These are phyloP conservation scores for Cinara cedri DNA, from an alignment of 2,888 invertebrate species.

Conservation along the genomic window DNA sequence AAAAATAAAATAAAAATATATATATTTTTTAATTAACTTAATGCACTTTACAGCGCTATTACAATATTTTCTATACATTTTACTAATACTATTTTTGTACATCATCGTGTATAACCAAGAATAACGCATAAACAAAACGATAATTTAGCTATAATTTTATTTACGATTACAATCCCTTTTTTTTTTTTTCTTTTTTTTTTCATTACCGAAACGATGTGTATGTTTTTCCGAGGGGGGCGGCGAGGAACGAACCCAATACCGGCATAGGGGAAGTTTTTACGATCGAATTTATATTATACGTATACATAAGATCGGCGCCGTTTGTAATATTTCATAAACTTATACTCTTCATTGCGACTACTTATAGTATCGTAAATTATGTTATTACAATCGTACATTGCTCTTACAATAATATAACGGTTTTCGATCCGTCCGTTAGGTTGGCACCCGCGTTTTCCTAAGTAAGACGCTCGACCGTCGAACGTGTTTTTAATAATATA, in stretches of 20 bases:
- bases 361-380: neutral
- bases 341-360: neutral
- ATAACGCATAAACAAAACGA: constrained; percentile 2
- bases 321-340: constrained; percentile 29
- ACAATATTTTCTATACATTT: neutral
- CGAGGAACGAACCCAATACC: constrained; percentile 12
- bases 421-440: neutral
- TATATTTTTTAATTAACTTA: constrained; percentile 18
- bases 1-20: no score
- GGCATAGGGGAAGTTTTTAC: constrained; percentile 19
- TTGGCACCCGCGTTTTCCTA: neutral
- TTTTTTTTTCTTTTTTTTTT: no score
- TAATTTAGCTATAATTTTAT: constrained; percentile 42
- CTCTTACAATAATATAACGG: neutral
- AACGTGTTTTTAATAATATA: neutral
- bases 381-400: no score
- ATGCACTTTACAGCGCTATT: constrained; percentile 20
- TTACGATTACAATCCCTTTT: constrained; percentile 20
- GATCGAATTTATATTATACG: constrained; percentile 10
- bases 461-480: no score
- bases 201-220: constrained; percentile 8
- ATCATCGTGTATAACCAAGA: neutral
- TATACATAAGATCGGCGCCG: constrained; percentile 31
- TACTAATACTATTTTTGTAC: no score
- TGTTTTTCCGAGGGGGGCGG: constrained; percentile 12